A percentile compares a stretch with the other conserved stretches of the same genome.
These are phyloP conservation scores for Masticophis lateralis DNA, from an alignment of 2,797 vertebrate species.

Conservation along the genomic window DNA sequence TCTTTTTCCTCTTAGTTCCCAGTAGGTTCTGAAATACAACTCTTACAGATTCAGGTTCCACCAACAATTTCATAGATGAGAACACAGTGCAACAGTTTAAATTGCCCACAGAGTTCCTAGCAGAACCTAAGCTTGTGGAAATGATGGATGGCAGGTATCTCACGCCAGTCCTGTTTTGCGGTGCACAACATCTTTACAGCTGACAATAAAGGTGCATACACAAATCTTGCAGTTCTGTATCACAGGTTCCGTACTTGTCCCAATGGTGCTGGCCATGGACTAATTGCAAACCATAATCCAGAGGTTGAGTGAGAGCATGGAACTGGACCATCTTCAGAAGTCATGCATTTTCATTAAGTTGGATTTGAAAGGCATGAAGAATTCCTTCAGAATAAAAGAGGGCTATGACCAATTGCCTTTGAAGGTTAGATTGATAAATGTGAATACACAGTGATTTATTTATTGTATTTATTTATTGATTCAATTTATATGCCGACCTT, in stretches of 20 bases:
- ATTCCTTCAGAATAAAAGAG: neutral
- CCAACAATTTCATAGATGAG: neutral
- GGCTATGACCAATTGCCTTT: neutral
- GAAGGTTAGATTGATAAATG: neutral
- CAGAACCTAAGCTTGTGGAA: neutral
- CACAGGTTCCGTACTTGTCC: neutral
- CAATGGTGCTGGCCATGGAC: neutral
- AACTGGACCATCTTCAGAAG: neutral
- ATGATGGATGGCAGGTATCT: neutral
- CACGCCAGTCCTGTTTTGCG: neutral
- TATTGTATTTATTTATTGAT: no score
- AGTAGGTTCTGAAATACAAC: neutral
- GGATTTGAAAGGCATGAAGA: neutral
- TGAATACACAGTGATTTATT: neutral
- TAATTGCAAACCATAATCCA: neutral
- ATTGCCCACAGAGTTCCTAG: neutral
- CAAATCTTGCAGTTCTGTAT: neutral
- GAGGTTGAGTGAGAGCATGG: neutral
- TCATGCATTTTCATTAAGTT: neutral
- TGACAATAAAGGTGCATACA: neutral
- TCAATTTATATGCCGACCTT: no score
- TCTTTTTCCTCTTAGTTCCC: neutral
- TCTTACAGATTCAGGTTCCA: neutral
- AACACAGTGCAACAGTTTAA: neutral
- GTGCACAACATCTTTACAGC: neutral